Base-by-base conservation (phyloP, 2,113 vertebrate genomes). In the Bagarius yarrelli region DNA sequence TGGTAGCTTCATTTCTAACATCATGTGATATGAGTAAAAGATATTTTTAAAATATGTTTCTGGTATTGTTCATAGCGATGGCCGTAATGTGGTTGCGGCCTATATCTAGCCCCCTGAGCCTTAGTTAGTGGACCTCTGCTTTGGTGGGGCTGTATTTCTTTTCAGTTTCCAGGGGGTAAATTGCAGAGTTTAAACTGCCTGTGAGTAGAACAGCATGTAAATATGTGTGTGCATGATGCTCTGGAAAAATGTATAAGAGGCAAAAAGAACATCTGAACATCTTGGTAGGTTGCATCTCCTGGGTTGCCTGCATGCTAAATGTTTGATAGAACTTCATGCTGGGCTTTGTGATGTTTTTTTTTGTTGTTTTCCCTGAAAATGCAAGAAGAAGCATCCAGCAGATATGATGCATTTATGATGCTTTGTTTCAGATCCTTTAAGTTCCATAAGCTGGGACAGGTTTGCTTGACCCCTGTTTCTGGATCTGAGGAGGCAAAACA, bases 381-480 rank as follows among this genome's bases (percentile, higher is more conserved):
- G 18, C 9, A 47, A 47, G 44, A 21, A 15, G 19, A 2, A 27
- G 36, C 56, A 53, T 70, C 30, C 32, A 3, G 40, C 56, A 61
- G 76, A 61, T 23, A 15, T n/a, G 60, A 74, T 47, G 12, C 19
- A 18, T 74, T 74, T 66, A 36, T 8, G 11, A 50, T 5, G 30
- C 87, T 90, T 86, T 87, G 89, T 89, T 88, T 40, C 83, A 85
- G 85, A 85, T 73, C 79, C 83, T 87, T 86, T 64, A 84, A 80
- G 83, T 87, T 84, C 86, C 85, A 87, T 81, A 82, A 79, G 59
- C 86, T 59, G 30, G 87, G 87, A 91, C 88, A 86, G 86, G 56
- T 80, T 83, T 87, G 86, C 89, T 87, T 80, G 87, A 88, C 84
- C 86, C 85, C 83, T 78, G 86, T 85, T 81, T 85, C 83, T 55